Evolutionary conservation across 2,113 vertebrate genomes (phyloP), one percentile per base, ranked within the genome.

Genomic region (Rhinogobius similis): DNA sequence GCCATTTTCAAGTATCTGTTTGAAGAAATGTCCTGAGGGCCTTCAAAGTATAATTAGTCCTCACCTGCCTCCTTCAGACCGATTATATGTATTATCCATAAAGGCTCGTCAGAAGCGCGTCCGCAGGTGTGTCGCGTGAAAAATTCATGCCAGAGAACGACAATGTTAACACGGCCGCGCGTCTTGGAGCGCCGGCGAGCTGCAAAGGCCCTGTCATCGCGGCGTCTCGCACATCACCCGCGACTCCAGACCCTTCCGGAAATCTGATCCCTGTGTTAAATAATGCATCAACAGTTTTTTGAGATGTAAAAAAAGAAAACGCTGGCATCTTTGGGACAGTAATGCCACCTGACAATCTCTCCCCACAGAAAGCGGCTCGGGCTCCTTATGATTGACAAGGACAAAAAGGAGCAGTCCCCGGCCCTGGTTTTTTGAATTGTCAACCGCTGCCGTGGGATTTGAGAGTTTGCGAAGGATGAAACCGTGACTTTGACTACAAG

Each of bases 331-430:
- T 86, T 72, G 83, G 89, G 90, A 90, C 83, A 83, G 74, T 93
- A 93, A 93, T 93, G 89, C 79, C 89, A 88, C 89, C 89, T 93
- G 92, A 92, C 93, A 91, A 83, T 83, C 77, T 26, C 72, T 91
- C 93, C 91, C 90, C 26, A 68, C 85, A 91, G 86, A 84, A 87
- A 86, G 65, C 50, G 72, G 65, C 74, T 64, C 69, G 67, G 68
- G 44, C 76, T 83, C 71, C 68, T 52, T 18, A 67, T 93, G 92
- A 93, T 93, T 94, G 93, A 94, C 93, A 94, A 93, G 93, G 91
- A 92, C 91, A 91, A 90, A 92, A 85, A 90, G 84, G 77, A 87
- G 82, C 78, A 77, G 90, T 91, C 87, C 83, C 86, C 65, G 82
- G 27, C 29, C 87, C 83, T 88, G 92, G 55, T 58, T 91, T 92